Base-by-base conservation (phyloP, 1,140 invertebrate genomes). In the Drosophila sp. region DNA sequence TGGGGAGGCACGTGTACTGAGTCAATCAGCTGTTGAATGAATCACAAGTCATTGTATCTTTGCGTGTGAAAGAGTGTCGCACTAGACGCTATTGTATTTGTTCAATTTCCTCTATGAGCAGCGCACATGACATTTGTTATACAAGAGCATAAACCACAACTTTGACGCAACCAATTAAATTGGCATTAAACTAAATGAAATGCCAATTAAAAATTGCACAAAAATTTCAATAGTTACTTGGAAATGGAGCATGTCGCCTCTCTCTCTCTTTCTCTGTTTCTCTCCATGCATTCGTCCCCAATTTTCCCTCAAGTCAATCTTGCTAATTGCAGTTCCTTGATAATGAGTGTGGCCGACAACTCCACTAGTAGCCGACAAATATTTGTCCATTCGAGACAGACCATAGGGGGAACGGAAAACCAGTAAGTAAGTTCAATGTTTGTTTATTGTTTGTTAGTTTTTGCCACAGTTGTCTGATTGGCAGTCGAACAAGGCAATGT, bases 81-180 rank as follows among this genome's bases (percentile, higher is more conserved):
- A 27, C 23, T 50, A 10, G 23, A 27, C 25, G 7, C 23, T 50
- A 47, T 50, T 25, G 23, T 47, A 7, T 40, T 40, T 40, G 11
- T 41, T 17, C 17, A 17, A 17, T 17, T 41, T 50, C 25, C 44
- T 50, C 11, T 50, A 23, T 7, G 7, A 50, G 6, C 25, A 50
- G 6, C 25, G 44, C 44, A 50, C 44, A 50, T 50, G 44, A 50
- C 44, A 50, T 50, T 50, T 50, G 44, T 50, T 50, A 50, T 27
- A 50, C 23, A 50, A 50, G 7, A 27, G 17, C 27, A 50, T 50
- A 27, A 27, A 1, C 35, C 10, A 38, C 35, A 38, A 38, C 1
- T 50, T 50, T 50, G 44, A 50, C 44, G 44, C 27, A 50, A 50
- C 44, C 44, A 50, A 50, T 50, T 50, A 50, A 50, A 27, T 50